phyloP scores from a whole-genome alignment of 2,888 invertebrate genomes.

The Mythimna loreyi region DNA sequence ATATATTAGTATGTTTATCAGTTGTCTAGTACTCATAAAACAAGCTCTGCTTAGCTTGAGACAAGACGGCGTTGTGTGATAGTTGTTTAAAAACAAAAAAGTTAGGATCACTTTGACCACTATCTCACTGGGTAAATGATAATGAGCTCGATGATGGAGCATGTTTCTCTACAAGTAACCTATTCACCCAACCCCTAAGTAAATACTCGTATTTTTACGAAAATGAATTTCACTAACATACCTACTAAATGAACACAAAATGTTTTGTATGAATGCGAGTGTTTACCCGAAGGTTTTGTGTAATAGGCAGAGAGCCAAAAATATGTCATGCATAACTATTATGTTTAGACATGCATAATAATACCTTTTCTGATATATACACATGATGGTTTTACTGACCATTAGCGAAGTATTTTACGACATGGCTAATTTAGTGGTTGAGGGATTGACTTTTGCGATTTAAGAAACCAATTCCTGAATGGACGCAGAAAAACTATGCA shows the following conservation, averaged over 20 bases:
- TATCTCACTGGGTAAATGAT: too few species aligned
- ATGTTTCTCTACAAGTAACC: too few species aligned
- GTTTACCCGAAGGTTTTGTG: conserved; percentile 12
- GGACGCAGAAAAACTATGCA: background rate
- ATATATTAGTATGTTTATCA: too few species aligned
- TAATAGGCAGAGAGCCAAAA: conserved; percentile 38
- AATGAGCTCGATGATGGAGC: too few species aligned
- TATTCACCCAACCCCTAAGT: background rate
- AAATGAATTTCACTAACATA: conserved; percentile 6
- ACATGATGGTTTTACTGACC: conserved; percentile 3
- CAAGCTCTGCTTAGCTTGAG: too few species aligned
- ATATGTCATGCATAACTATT: conserved; percentile 32
- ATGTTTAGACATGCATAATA: conserved; percentile 10
- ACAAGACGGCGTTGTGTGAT: too few species aligned
- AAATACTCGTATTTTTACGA: too few species aligned
- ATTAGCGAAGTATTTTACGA: conserved; percentile 1
- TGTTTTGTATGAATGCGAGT: background rate
- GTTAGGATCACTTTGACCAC: too few species aligned
- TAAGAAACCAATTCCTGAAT: background rate
- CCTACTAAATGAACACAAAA: background rate
- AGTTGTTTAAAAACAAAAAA: too few species aligned
- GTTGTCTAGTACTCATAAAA: too few species aligned
- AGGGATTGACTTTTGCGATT: background rate
- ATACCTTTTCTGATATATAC: conserved; percentile 1
- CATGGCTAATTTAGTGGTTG: background rate